A percentile compares a stretch with the other conserved stretches of the same genome.
Conservation (phyloP, 2,113 vertebrate species). For the Hymenochirus boettgeri region DNA sequence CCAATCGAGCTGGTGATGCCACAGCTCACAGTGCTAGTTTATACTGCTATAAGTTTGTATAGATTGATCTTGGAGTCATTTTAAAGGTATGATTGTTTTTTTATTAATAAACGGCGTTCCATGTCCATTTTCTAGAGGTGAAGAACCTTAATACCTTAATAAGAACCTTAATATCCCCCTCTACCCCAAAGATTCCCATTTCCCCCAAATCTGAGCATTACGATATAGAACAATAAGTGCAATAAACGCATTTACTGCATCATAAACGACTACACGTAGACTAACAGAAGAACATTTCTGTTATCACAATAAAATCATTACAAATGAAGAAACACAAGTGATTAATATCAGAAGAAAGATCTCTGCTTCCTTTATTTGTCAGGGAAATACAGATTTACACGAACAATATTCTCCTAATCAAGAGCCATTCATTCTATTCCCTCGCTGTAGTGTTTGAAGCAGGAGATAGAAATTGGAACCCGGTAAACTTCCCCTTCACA, state of each 20-base stretch:
- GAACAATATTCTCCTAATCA: neutral
- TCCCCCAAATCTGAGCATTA: neutral
- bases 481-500: neutral
- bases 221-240: neutral
- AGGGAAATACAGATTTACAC: neutral
- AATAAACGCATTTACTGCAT: neutral
- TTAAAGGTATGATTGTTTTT: too few species aligned
- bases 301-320: constrained; percentile 1
- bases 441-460: neutral
- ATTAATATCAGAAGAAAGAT: neutral
- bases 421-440: neutral
- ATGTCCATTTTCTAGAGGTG: too few species aligned
- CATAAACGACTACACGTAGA: neutral
- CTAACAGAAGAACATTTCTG: neutral
- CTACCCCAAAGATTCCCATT: neutral
- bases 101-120: too few species aligned
- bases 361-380: neutral
- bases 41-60: too few species aligned
- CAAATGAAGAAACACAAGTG: neutral
- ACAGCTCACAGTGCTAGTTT: too few species aligned
- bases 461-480: neutral
- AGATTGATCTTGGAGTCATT: too few species aligned
- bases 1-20: too few species aligned
- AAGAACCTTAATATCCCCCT: too few species aligned
- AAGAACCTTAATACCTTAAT: too few species aligned